Evolutionary conservation across 1,140 invertebrate genomes (phyloP).

Genomic region (Drosophila erecta): DNA sequence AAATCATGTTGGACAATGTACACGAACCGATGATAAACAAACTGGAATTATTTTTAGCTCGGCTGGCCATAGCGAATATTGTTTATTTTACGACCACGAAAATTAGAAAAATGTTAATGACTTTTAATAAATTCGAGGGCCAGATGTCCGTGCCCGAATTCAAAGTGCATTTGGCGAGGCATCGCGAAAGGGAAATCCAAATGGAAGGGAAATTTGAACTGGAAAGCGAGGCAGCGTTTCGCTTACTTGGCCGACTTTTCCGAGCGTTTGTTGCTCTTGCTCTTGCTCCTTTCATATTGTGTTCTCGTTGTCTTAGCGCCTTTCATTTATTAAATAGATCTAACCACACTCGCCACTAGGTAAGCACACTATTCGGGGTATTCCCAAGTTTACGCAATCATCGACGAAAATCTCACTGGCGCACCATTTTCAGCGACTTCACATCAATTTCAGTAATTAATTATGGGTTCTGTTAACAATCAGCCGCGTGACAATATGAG

Average conservation of each 20-base stretch:
- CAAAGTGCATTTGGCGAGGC: slow-evolving; percentile 12
- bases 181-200: neutral
- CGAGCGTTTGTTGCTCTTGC: slow-evolving; percentile 75
- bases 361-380: slow-evolving; percentile 22
- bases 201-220: neutral
- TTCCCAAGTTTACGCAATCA: slow-evolving; percentile 35
- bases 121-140: slow-evolving; percentile 62
- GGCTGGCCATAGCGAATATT: slow-evolving; percentile 37
- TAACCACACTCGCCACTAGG: neutral
- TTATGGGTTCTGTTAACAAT: slow-evolving; percentile 26
- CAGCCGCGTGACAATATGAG: slow-evolving; percentile 53
- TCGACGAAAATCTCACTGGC: slow-evolving; percentile 16
- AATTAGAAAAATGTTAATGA: slow-evolving; percentile 66
- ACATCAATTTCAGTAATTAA: slow-evolving; percentile 42
- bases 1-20: slow-evolving; percentile 65
- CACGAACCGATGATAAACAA: slow-evolving; percentile 66
- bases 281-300: slow-evolving; percentile 72
- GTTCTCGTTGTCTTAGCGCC: slow-evolving; percentile 66
- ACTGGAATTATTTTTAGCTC: slow-evolving; percentile 63
- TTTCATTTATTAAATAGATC: slow-evolving; percentile 64
- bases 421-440: slow-evolving; percentile 6
- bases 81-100: slow-evolving; percentile 72
- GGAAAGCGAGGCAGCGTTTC: neutral
- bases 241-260: slow-evolving; percentile 79
- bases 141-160: slow-evolving; percentile 51